A percentile compares a stretch with the other conserved stretches of the same genome.
Evolutionary conservation across 2,888 invertebrate species (phyloP).

Genomic region (Mechanitis mazaeus): DNA sequence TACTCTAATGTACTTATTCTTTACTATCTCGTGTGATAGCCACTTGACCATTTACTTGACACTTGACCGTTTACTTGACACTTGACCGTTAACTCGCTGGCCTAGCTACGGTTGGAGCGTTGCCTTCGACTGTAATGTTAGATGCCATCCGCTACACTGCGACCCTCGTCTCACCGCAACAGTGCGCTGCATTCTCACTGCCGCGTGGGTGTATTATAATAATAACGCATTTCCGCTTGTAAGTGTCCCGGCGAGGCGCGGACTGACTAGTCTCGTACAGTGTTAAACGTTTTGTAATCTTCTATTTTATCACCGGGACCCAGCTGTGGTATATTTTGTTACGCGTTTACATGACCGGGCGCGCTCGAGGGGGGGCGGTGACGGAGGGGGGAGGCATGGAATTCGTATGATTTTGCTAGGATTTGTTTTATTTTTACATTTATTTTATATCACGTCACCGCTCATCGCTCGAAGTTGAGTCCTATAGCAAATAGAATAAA

Average conservation of each 20-base stretch:
- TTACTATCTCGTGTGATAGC: neutral
- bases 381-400: slow-evolving; percentile 20
- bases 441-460: slow-evolving; percentile 6
- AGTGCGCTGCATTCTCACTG: too few species aligned
- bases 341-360: slow-evolving; percentile 48
- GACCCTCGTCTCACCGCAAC: too few species aligned
- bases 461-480: slow-evolving; percentile 25
- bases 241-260: neutral
- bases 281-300: slow-evolving; percentile 66
- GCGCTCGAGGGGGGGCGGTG: slow-evolving; percentile 23
- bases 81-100: slow-evolving; percentile 4
- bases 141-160: too few species aligned
- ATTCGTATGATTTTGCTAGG: slow-evolving; percentile 4
- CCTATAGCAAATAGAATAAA: slow-evolving; percentile 33
- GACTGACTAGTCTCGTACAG: slow-evolving; percentile 58
- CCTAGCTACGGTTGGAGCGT: too few species aligned
- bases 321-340: slow-evolving; percentile 70
- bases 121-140: too few species aligned
- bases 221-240: neutral
- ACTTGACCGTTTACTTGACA: slow-evolving; percentile 4
- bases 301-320: slow-evolving; percentile 55
- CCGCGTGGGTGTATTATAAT: neutral
- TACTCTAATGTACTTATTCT: too few species aligned
- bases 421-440: neutral
- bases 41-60: slow-evolving; percentile 5